phyloP scores from a whole-genome alignment of 2,888 invertebrate species.

The Lasioglossum calceatum region DNA sequence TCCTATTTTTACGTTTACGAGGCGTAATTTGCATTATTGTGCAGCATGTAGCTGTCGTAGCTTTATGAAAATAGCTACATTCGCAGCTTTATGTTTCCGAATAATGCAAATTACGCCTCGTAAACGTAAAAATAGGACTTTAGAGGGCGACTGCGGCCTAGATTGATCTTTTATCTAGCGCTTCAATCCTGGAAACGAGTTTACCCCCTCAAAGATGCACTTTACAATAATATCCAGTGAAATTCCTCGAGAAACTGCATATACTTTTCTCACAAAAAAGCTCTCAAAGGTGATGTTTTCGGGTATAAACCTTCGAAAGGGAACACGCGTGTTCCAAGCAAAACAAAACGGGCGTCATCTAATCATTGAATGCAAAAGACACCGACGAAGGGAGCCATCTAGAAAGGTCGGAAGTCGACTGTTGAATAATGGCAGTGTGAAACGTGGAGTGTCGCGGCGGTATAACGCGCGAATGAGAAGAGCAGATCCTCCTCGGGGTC shows the following conservation, averaged over 20 bases:
- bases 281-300: background rate
- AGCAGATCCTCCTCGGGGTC: constrained; percentile 62
- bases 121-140: too few relatives aligned
- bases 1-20: too few relatives aligned
- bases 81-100: too few relatives aligned
- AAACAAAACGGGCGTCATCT: background rate
- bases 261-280: background rate
- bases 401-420: constrained; percentile 12
- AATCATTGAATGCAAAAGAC: background rate
- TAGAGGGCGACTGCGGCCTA: too few relatives aligned
- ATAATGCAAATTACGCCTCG: too few relatives aligned
- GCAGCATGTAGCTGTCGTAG: too few relatives aligned
- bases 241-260: background rate
- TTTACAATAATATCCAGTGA: background rate
- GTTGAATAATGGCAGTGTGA: constrained; percentile 17
- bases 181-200: too few relatives aligned
- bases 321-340: background rate
- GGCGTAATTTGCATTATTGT: too few relatives aligned
- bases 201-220: background rate
- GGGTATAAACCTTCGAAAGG: background rate
- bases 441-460: constrained; percentile 21
- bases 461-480: constrained; percentile 62
- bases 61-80: too few relatives aligned
- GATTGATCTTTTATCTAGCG: too few relatives aligned
- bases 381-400: background rate